Base-by-base conservation (phyloP, 2,888 invertebrate genomes). In the Noctua janthe region DNA sequence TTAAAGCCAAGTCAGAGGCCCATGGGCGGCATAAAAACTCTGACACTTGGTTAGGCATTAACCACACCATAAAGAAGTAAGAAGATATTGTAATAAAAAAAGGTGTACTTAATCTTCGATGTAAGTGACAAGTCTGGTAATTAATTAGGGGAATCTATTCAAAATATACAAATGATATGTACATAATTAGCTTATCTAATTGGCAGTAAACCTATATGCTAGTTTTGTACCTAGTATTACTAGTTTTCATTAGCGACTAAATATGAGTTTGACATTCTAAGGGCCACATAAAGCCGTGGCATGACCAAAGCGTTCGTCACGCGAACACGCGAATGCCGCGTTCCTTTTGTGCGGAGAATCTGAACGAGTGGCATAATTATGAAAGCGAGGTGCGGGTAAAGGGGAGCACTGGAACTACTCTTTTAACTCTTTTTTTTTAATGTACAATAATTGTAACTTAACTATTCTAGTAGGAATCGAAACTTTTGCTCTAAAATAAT, bases 261-360 rank as follows among this genome's bases (percentile, higher is more conserved):
- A 75, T 70, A 76, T 76, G 43, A 73, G 51, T 80, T 73, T 85
- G 70, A 75, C 49, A 85, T 82, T 79, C 59, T 76, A 73, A 75
- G 72, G 66, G 74, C 76, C 69, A 11, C 7, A 15, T 72, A 59
- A 69, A 47, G n/a, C 23, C 39, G 10, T 39, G 39, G 39, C 23
- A 1, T 23, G 13, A 23, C 39, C 15, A 69, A n/a, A 8, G 69
- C n/a, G 8, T 8, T 69, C 15, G 47, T 47, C 15, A 47, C 8
- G 47, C 47, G 15, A 47, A n/a, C 15, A n/a, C 13, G 13, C 23
- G 13, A 67, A 10, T 23, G 39, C 6, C 47, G 15, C 15, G 15
- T 47, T n/a, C 15, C 47, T 69, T n/a, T n/a, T 23, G 23, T n/a
- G n/a, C 11, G 69, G n/a, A 47, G n/a, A 15, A 69, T 64, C 64